phyloP scores from a whole-genome alignment of 2,113 vertebrate genomes.

The Cavia aperea region DNA sequence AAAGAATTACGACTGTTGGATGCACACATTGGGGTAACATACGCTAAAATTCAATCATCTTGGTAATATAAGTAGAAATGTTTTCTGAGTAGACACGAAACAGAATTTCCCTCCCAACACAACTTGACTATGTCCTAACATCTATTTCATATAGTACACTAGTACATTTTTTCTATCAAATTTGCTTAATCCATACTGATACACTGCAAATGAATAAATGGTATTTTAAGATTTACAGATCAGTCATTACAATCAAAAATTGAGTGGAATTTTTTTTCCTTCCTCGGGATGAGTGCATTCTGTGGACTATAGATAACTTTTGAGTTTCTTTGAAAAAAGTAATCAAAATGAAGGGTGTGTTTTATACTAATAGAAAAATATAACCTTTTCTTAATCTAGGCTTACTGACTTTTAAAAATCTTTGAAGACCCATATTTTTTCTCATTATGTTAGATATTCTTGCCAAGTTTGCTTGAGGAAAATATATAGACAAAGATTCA shows the following conservation, averaged over 20 bases:
- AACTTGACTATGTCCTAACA: neutral
- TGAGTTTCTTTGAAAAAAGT: neutral
- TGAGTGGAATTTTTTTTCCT: neutral
- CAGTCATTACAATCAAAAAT: conserved; percentile 16
- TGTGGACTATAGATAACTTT: neutral
- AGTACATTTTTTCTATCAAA: neutral
- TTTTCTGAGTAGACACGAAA: conserved; percentile 4
- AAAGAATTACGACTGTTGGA: neutral
- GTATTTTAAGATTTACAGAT: neutral
- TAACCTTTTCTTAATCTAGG: rapidly evolving
- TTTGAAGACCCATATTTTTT: neutral
- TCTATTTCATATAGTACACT: neutral
- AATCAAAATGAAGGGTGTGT: neutral
- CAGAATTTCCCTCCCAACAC: neutral
- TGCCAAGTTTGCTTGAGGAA: neutral
- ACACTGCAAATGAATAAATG: neutral
- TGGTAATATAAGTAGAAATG: conserved; percentile 21
- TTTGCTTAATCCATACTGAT: conserved; percentile 3
- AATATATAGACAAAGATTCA: neutral
- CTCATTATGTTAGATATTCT: neutral
- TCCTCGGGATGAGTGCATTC: neutral
- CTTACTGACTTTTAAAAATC: neutral
- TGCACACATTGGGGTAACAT: neutral
- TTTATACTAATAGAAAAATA: neutral
- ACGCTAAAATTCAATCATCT: neutral